phyloP scores from a whole-genome alignment of 2,888 invertebrate genomes.

The Drosophila suboccidentalis region DNA sequence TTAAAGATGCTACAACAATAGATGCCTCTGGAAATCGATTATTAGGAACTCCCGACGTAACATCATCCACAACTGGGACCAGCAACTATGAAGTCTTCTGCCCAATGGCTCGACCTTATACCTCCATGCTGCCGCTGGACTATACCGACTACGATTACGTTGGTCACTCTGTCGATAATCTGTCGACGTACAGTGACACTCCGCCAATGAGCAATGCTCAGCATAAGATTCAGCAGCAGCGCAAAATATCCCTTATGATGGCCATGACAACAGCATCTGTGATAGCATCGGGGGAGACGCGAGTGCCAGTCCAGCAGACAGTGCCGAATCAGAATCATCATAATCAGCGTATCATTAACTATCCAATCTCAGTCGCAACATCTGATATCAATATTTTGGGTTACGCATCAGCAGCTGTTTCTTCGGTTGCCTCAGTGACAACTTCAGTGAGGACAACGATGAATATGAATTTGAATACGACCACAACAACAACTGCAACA shows the following conservation, averaged over 20 bases:
- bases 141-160: constrained; percentile 89
- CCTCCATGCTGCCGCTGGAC: constrained; percentile 80
- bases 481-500: constrained; percentile 18
- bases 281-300: constrained; percentile 83
- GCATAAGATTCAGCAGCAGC: constrained; percentile 67
- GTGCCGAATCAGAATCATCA: constrained; percentile 17
- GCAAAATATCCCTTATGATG: constrained; percentile 77
- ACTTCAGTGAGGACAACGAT: constrained; percentile 31
- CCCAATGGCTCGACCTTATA: constrained; percentile 71
- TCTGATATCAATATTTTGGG: too few species aligned
- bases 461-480: constrained; percentile 4
- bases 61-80: constrained; percentile 34
- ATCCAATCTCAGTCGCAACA: background rate
- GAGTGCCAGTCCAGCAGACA: constrained; percentile 65
- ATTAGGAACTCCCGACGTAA: constrained; percentile 32
- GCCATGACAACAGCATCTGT: constrained; percentile 83
- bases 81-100: constrained; percentile 51
- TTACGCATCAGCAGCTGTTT: background rate
- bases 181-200: constrained; percentile 78
- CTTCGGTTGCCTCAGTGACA: constrained; percentile 21
- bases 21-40: constrained; percentile 32
- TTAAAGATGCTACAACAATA: constrained; percentile 56
- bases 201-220: constrained; percentile 59
- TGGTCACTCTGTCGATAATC: constrained; percentile 64
- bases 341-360: constrained; percentile 3